Evolutionary conservation across 2,113 vertebrate genomes (phyloP).

Genomic region (Chelonoidis abingdonii): DNA sequence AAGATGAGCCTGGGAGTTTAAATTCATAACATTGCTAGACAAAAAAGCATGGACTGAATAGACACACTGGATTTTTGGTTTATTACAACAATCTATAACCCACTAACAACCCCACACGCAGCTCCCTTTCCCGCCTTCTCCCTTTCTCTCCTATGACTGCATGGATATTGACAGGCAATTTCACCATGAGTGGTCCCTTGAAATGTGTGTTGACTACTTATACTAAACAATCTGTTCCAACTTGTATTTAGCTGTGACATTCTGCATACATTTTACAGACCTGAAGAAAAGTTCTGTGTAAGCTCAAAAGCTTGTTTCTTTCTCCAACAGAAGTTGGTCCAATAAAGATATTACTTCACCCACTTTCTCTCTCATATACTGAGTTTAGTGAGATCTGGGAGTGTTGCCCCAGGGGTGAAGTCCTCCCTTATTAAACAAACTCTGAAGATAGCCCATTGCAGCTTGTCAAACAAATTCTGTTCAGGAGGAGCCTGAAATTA

Average conservation of each 20-base stretch:
- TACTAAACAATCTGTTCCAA: neutral
- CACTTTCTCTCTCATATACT: neutral
- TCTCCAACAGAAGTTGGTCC: neutral
- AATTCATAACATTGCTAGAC: neutral
- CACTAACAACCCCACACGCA: neutral
- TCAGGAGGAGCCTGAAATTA: neutral
- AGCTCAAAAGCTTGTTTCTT: neutral
- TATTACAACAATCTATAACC: neutral
- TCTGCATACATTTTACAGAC: no score
- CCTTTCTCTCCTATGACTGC: neutral
- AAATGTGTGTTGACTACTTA: neutral
- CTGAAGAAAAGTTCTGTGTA: neutral
- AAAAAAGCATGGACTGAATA: neutral
- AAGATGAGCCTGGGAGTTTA: neutral
- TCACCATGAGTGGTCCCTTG: neutral
- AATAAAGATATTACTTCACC: neutral
- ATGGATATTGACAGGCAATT: neutral
- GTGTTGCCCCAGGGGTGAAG: neutral
- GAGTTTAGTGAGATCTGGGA: neutral
- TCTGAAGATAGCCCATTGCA: neutral
- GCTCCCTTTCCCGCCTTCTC: neutral
- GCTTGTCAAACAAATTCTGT: slow-evolving; percentile 5
- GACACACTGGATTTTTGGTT: neutral
- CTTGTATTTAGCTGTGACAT: neutral
- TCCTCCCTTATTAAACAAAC: neutral